Percentiles rank a stretch among this genome's conserved stretches.
Conservation (phyloP, 2,888 invertebrate species). For the Nymphalis c-album region DNA sequence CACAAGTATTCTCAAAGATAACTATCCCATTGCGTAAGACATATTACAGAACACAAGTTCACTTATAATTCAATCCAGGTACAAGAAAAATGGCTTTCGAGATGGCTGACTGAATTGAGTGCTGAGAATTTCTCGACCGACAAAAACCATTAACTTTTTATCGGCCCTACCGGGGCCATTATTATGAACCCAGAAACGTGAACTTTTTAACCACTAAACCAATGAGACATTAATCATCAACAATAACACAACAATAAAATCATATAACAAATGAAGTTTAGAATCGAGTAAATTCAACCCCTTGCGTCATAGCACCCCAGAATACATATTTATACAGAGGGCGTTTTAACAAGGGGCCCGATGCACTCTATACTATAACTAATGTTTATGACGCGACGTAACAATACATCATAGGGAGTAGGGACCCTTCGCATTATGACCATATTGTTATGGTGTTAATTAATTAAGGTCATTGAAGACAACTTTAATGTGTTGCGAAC, state of each 20-base stretch:
- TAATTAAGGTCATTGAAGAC: constrained; percentile 35
- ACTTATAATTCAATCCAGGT: too few relatives aligned
- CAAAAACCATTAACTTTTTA: too few relatives aligned
- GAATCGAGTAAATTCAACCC: constrained; percentile 20
- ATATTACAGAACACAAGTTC: too few relatives aligned
- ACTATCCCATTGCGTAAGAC: too few relatives aligned
- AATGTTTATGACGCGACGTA: constrained; percentile 19
- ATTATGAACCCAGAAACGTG: not conserved
- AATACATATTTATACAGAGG: constrained; percentile 25
- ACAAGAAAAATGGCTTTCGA: too few relatives aligned
- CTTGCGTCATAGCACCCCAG: constrained; percentile 22
- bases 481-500: constrained; percentile 15
- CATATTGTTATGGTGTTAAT: constrained; percentile 33
- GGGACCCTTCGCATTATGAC: constrained; percentile 22
- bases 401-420: constrained; percentile 31
- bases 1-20: too few relatives aligned
- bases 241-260: constrained; percentile 25
- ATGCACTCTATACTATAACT: constrained; percentile 20
- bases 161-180: too few relatives aligned
- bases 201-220: not conserved
- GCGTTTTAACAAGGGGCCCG: constrained; percentile 27
- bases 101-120: too few relatives aligned
- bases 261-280: constrained; percentile 17
- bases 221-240: not conserved
- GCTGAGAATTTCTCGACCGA: too few relatives aligned